Base-by-base conservation (phyloP, 2,113 vertebrate species). In the Trematomus loennbergii region DNA sequence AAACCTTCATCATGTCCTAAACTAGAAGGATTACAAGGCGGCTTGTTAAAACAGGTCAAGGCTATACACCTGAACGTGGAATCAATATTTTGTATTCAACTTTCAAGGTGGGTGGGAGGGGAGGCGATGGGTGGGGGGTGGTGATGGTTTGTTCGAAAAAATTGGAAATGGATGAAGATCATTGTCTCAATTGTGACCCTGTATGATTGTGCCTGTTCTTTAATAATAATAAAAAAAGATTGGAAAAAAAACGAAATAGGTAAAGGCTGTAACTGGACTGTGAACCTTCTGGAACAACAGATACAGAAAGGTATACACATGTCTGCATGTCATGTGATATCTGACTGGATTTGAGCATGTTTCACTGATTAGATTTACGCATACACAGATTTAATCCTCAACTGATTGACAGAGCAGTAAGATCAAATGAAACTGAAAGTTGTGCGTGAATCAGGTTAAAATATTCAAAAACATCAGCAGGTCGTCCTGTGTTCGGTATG, bases 21-120 rank as follows among this genome's bases (percentile, higher is more conserved):
- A 20, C 22, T 79, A 48, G 25, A 75, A 17, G 5, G 16, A 83
- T 13, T 83, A 15, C 0, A 67, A 90, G 2, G 18, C 65, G 91
- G 91, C 75, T 93, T 94, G 73, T 72, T 95, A 89, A 95, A 94
- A 0, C 95, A 94, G 43, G 94, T 91, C 69, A 96, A 94, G 83
- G 95, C 95, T 84, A 22, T 29, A 50, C 29, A 29, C 3, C 29
- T 29, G 29, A 29, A 29, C 29, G 3, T 29, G 29, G 29, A 29
- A 29, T 29, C 29, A 29, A 29, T 29, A 29, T 29, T 25, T 25
- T 29, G 29, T 29, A 29, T 29, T 29, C 0, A 4, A 29, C 29
- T 4, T 29, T 29, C 29, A 29, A 29, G 29, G 29, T 29, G 29
- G 29, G 29, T 29, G 29, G 29, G 29, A 29, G 29, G 3, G 29